Evolutionary conservation across 2,797 vertebrate genomes (phyloP).

Genomic region (Gorsachius magnificus): DNA sequence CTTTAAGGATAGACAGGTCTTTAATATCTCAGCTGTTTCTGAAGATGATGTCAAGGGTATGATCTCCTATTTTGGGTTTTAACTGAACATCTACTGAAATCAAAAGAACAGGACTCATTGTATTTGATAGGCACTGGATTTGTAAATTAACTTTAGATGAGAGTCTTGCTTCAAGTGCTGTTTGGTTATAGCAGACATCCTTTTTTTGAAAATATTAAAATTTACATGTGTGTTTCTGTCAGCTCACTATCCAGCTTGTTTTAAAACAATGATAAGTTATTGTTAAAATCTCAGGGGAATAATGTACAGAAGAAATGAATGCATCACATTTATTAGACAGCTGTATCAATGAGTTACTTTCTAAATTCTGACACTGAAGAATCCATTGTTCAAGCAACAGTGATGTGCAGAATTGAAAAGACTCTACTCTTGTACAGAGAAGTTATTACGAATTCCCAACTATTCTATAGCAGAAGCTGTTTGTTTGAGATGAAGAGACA

Average conservation of each 20-base stretch:
- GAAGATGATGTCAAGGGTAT: not conserved
- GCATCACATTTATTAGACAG: not conserved
- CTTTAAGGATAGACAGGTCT: not conserved
- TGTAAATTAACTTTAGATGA: not conserved
- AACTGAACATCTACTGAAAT: not conserved
- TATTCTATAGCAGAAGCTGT: not conserved
- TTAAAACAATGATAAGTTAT: not conserved
- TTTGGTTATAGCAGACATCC: not conserved
- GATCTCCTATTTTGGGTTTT: not conserved
- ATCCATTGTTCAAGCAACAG: not conserved
- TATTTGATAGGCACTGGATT: not conserved
- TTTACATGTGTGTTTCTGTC: not conserved
- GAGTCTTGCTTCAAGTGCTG: not conserved
- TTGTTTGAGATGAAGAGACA: slow-evolving; percentile 45
- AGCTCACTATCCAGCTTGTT: not conserved
- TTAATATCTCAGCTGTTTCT: not conserved
- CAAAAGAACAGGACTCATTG: not conserved
- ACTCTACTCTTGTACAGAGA: not conserved
- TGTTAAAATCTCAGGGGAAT: not conserved
- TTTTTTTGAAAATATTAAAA: not conserved
- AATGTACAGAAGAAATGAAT: not conserved
- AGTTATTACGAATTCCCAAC: slow-evolving; percentile 11
- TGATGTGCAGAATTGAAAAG: slow-evolving; percentile 11
- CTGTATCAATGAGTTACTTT: slow-evolving; percentile 7
- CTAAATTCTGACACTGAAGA: slow-evolving; percentile 24